Evolutionary conservation across 2,888 invertebrate genomes (phyloP).

Genomic region (Cantharis lateralis): DNA sequence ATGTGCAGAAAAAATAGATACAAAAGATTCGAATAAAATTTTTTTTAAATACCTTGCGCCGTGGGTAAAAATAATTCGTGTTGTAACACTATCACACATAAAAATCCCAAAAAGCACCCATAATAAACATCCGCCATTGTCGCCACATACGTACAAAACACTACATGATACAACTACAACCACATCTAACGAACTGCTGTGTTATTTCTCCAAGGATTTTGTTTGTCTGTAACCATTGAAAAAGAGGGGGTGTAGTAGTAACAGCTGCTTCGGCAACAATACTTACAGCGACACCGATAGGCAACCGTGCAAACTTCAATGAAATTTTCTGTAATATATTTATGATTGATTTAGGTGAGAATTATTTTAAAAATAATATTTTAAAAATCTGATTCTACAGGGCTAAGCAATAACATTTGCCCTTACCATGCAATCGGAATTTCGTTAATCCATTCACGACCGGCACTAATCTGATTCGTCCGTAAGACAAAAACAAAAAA

Average conservation of each 20-base stretch:
- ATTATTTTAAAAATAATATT: no score
- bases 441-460: no score
- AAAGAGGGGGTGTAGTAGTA: not conserved
- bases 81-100: constrained; percentile 4
- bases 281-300: not conserved
- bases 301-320: not conserved
- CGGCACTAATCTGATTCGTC: no score
- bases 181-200: not conserved
- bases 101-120: constrained; percentile 20
- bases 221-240: not conserved
- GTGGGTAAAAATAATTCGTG: constrained; percentile 13
- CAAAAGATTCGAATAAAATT: not conserved
- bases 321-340: no score
- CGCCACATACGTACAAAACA: constrained; percentile 4
- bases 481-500: no score
- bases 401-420: no score
- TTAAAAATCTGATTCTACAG: no score
- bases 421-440: no score
- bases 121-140: constrained; percentile 29
- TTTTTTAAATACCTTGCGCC: constrained; percentile 12
- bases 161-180: not conserved
- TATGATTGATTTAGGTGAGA: no score
- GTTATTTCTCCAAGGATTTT: not conserved
- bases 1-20: not conserved
- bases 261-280: not conserved